phyloP scores from a whole-genome alignment of 2,113 vertebrate genomes.

The Alaudala cheleensis region DNA sequence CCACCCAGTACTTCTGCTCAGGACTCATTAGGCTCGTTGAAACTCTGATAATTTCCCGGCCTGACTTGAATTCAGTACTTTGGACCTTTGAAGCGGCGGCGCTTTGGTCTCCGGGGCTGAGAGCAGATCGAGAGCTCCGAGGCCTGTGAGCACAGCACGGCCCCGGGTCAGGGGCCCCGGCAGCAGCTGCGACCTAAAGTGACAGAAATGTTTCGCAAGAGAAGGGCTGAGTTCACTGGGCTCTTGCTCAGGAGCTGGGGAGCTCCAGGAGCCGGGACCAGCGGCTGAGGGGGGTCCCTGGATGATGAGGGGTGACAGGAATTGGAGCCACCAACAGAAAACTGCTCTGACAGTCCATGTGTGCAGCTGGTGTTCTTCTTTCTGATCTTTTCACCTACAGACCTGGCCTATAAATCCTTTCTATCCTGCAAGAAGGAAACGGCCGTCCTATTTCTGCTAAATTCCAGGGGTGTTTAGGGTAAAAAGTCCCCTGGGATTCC shows the following conservation, averaged over 20 bases:
- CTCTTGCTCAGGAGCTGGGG: not conserved
- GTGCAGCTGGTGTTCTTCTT: not conserved
- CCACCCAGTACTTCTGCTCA: not conserved
- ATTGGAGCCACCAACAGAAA: accelerated
- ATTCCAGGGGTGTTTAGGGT: not conserved
- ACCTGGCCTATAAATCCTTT: not conserved
- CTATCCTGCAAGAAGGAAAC: not conserved
- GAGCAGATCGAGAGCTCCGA: accelerated
- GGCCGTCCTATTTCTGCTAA: not conserved
- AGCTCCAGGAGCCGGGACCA: accelerated
- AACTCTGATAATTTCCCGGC: not conserved
- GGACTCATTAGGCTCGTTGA: accelerated
- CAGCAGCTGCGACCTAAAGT: not conserved
- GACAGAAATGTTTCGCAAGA: not conserved
- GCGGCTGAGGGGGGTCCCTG: no score
- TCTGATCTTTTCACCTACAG: not conserved
- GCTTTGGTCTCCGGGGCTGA: not conserved
- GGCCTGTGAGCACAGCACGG: not conserved
- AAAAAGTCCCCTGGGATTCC: not conserved
- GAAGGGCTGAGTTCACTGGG: not conserved
- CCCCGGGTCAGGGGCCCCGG: not conserved
- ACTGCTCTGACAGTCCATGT: not conserved
- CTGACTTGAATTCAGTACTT: not conserved
- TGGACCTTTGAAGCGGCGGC: not conserved
- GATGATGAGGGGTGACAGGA: accelerated